These are phyloP conservation scores for Goniozus legneri DNA, from an alignment of 1,140 invertebrate species.

Conservation along the genomic window DNA sequence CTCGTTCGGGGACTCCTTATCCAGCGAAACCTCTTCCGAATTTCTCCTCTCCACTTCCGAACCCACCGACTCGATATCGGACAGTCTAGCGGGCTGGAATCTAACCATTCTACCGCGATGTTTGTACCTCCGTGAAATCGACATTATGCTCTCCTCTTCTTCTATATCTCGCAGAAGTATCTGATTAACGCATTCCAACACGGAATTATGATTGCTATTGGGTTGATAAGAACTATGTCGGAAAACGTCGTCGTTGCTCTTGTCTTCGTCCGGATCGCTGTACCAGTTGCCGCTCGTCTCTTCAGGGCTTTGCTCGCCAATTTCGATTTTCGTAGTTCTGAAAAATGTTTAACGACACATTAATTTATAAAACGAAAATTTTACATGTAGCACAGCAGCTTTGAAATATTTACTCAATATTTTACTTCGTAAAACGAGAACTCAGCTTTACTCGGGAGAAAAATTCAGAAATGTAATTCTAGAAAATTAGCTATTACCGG, in stretches of 20 bases:
- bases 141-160: constrained; percentile 46
- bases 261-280: constrained; percentile 67
- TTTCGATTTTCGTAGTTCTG: constrained; percentile 53
- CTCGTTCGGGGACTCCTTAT: constrained; percentile 19
- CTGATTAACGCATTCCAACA: constrained; percentile 74
- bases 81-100: constrained; percentile 48
- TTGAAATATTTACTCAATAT: constrained; percentile 2
- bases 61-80: constrained; percentile 52
- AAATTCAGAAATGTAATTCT: too few species aligned
- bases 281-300: constrained; percentile 68
- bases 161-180: constrained; percentile 63
- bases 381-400: too few species aligned
- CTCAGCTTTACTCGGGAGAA: too few species aligned
- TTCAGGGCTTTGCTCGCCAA: constrained; percentile 53
- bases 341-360: too few species aligned
- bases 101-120: constrained; percentile 47
- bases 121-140: constrained; percentile 44
- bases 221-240: constrained; percentile 45
- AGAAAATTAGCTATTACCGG: too few species aligned
- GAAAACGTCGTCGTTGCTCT: constrained; percentile 56
- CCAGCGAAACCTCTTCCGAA: constrained; percentile 39
- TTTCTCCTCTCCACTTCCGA: constrained; percentile 51
- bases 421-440: neutral
- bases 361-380: neutral
- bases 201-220: constrained; percentile 66